phyloP scores from a whole-genome alignment of 2,888 invertebrate genomes.

The Cosmia trapezina region DNA sequence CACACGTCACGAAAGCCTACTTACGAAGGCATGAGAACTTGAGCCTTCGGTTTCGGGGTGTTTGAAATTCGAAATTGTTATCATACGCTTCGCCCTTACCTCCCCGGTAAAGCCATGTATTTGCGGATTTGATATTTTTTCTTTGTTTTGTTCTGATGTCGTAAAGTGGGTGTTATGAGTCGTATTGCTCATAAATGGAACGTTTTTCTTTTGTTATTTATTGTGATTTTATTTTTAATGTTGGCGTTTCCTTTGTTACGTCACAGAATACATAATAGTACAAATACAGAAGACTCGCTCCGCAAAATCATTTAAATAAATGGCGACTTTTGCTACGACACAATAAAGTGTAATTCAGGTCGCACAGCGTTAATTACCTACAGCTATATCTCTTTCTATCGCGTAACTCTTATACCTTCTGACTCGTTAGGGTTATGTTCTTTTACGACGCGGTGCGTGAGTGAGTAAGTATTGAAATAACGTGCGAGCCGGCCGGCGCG shows the following conservation, averaged over 20 bases:
- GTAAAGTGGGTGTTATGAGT: constrained; percentile 60
- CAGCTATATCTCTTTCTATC: no score
- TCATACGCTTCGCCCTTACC: constrained; percentile 66
- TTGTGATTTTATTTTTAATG: constrained; percentile 51
- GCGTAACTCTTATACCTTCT: no score
- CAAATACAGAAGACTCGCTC: no score
- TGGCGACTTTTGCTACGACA: no score
- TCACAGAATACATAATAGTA: no score
- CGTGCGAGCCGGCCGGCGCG: no score
- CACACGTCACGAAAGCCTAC: constrained; percentile 71
- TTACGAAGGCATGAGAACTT: constrained; percentile 80
- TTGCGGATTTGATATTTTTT: constrained; percentile 66
- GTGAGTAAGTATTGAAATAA: no score
- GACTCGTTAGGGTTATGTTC: no score
- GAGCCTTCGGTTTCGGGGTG: constrained; percentile 71
- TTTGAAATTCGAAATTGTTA: constrained; percentile 76
- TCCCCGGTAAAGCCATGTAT: constrained; percentile 63
- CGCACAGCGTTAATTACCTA: no score
- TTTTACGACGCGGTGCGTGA: no score
- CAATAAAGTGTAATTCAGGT: no score
- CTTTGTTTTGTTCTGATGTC: constrained; percentile 64
- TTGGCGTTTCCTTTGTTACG: neutral
- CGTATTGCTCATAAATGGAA: constrained; percentile 53
- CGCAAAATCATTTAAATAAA: no score
- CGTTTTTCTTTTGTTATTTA: constrained; percentile 42